Evolutionary conservation across 2,888 invertebrate genomes (phyloP), one percentile per base, ranked within the genome.

Genomic region (Molanna angustata): DNA sequence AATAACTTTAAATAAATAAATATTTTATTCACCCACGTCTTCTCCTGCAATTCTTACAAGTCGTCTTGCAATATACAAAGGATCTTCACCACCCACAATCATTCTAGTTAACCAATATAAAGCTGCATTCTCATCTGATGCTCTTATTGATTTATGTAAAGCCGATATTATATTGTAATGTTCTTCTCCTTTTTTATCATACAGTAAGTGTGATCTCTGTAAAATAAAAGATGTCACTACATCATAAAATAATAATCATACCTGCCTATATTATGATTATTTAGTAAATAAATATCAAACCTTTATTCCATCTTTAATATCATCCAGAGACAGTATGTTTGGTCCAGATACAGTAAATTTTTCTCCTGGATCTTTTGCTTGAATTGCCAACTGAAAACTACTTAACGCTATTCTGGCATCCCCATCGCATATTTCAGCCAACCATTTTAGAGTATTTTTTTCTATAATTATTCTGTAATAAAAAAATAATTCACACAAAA

Each of bases 151-250:
- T 69, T 92, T 91, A 64, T 90, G 90, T 60, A 91, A 72, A 0
- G 91, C 91, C 1, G 90, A 91, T 62, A 89, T 84, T 32, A 83
- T 82, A 66, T 90, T 88, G 68, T 90, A 91, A 69, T 91, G 90
- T 64, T 90, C 88, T 44, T 91, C 90, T 6, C 91, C 90, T 67
- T 82, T 79, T 49, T 80, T 79, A 66, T 91, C 90, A 67, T 90
- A 91, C 31, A 89, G 65, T 67, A 89, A 77, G 65, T 90, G 90
- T 1, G 87, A 84, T 62, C 86, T 82, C 80, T 86, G 69, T 31
- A 69, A 67, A 13, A 44, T 60, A n/a, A n/a, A n/a, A n/a, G n/a
- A n/a, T n/a, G n/a, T n/a, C n/a, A n/a, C n/a, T n/a, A n/a, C n/a
- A n/a, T n/a, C n/a, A n/a, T n/a, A n/a, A n/a, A n/a, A n/a, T n/a